phyloP scores from a whole-genome alignment of 2,113 vertebrate genomes.

The Procavia capensis region DNA sequence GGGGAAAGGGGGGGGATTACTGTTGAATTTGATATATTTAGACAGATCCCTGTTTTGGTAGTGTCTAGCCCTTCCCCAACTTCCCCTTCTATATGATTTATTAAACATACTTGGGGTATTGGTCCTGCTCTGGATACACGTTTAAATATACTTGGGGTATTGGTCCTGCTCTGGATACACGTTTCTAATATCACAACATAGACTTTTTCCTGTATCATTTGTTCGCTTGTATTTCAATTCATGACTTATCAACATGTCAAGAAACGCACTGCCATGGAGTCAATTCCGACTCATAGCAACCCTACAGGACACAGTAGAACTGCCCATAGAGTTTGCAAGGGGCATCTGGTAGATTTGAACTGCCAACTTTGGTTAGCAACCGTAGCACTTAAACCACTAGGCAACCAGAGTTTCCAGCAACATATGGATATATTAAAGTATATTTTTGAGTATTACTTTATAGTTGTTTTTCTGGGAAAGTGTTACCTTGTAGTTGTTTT shows the following conservation, averaged over 20 bases:
- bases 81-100: not conserved
- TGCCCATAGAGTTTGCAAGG: too few species aligned
- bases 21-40: constrained; percentile 61
- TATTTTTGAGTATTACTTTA: not conserved
- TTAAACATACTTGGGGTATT: constrained; percentile 61
- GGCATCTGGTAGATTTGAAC: too few species aligned
- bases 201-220: not conserved
- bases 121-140: constrained; percentile 56
- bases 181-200: constrained; percentile 21
- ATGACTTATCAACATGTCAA: too few species aligned
- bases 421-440: not conserved
- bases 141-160: constrained; percentile 54
- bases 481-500: not conserved
- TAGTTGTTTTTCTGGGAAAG: too few species aligned
- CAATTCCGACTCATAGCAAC: too few species aligned
- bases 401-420: too few species aligned
- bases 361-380: too few species aligned
- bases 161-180: constrained; percentile 62
- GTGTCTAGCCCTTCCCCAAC: not conserved
- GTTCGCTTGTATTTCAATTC: not conserved
- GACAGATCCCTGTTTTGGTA: not conserved
- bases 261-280: too few species aligned
- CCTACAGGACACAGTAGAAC: too few species aligned
- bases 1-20: not conserved
- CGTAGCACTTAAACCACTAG: too few species aligned